Evolutionary conservation across 2,888 invertebrate species (phyloP).

Genomic region (Masnerella sp.): DNA sequence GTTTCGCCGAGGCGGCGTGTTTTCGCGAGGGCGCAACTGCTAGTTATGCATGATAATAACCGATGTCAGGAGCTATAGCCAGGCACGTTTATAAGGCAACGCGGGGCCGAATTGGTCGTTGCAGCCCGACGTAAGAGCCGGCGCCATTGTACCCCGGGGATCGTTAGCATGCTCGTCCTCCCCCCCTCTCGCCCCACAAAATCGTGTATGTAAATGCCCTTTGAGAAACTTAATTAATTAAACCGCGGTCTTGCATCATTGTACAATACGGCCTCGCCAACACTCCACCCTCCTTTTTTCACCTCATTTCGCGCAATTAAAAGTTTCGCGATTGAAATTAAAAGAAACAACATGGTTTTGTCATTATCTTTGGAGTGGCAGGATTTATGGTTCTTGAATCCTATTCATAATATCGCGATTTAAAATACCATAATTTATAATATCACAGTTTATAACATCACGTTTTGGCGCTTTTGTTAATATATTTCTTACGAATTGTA

Average conservation of each 20-base stretch:
- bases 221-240: constrained; percentile 71
- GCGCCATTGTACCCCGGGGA: constrained; percentile 66
- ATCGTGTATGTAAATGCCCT: constrained; percentile 68
- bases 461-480: no score
- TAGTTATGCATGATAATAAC: constrained; percentile 56
- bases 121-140: constrained; percentile 63
- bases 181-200: constrained; percentile 54
- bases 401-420: no score
- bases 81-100: constrained; percentile 48
- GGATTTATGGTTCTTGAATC: no score
- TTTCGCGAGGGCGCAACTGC: constrained; percentile 43
- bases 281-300: neutral
- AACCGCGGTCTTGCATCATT: constrained; percentile 56
- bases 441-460: no score
- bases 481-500: no score
- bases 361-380: constrained; percentile 18
- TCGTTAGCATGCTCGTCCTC: constrained; percentile 63
- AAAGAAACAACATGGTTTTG: constrained; percentile 1
- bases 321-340: constrained; percentile 19
- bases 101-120: constrained; percentile 60
- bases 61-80: constrained; percentile 50
- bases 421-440: no score
- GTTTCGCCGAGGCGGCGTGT: constrained; percentile 17
- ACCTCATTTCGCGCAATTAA: constrained; percentile 6
- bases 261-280: constrained; percentile 19